Conservation (phyloP, 2,888 invertebrate species). For the Standfussiana lucernea region DNA sequence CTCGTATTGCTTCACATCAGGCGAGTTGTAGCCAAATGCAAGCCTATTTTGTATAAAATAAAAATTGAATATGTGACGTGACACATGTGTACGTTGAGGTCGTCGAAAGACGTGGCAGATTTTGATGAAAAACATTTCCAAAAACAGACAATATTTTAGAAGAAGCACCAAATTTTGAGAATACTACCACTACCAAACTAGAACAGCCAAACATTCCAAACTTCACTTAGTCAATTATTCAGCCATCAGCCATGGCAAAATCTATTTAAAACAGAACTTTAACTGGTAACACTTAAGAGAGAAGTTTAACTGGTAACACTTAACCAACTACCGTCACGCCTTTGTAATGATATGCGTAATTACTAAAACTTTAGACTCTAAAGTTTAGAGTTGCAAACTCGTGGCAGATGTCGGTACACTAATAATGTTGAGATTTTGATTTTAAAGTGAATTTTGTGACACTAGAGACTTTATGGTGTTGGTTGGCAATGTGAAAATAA, state of each 20-base stretch:
- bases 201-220: conserved; percentile 11
- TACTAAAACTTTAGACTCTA: conserved; percentile 37
- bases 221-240: conserved; percentile 44
- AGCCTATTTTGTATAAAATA: no score
- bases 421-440: conserved; percentile 31
- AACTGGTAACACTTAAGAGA: conserved; percentile 48
- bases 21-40: no score
- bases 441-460: conserved; percentile 16
- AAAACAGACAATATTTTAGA: background rate
- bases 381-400: conserved; percentile 40
- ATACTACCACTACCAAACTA: conserved; percentile 16
- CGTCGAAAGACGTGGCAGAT: background rate
- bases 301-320: no score
- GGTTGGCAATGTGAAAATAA: background rate
- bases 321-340: conserved; percentile 40
- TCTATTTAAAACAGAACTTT: conserved; percentile 40
- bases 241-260: conserved; percentile 43
- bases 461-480: background rate
- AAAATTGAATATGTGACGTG: no score
- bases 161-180: background rate
- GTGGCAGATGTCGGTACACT: conserved; percentile 46
- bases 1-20: no score
- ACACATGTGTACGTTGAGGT: no score
- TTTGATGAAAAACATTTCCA: background rate
- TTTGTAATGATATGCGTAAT: conserved; percentile 64